Evolutionary conservation across 2,888 invertebrate species (phyloP).

Genomic region (Lepidochrysops patricia): DNA sequence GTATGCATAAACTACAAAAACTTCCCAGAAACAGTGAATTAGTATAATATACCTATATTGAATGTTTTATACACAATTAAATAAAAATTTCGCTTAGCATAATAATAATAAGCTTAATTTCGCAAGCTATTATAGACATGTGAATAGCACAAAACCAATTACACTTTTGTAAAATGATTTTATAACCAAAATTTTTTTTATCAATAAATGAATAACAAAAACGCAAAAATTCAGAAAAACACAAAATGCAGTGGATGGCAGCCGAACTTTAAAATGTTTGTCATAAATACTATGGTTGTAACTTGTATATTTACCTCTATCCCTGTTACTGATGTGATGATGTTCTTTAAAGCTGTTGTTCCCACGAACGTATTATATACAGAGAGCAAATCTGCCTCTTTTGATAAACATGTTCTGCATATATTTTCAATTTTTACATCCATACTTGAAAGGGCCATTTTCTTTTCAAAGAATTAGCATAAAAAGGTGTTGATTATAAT

Average conservation of each 20-base stretch:
- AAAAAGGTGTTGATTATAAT: neutral
- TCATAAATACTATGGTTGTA: neutral
- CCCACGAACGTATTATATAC: conserved; percentile 44
- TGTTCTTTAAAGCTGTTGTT: conserved; percentile 35
- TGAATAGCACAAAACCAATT: no score
- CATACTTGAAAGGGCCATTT: conserved; percentile 22
- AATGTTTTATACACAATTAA: no score
- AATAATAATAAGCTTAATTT: no score
- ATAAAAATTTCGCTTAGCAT: no score
- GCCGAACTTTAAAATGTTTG: neutral
- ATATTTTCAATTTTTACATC: conserved; percentile 47
- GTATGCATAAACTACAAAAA: no score
- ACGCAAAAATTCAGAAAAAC: no score
- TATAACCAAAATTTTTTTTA: no score
- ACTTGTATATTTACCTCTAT: conserved; percentile 43
- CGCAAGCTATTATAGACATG: no score
- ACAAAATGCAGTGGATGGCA: neutral
- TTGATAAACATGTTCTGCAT: conserved; percentile 59
- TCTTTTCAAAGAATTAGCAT: neutral
- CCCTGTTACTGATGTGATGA: conserved; percentile 48
- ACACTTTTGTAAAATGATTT: no score
- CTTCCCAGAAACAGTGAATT: no score
- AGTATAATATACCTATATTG: no score
- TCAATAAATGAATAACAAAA: no score
- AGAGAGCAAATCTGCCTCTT: conserved; percentile 46